Conservation (phyloP, 2,888 invertebrate genomes). For the Drosophila leonis region DNA sequence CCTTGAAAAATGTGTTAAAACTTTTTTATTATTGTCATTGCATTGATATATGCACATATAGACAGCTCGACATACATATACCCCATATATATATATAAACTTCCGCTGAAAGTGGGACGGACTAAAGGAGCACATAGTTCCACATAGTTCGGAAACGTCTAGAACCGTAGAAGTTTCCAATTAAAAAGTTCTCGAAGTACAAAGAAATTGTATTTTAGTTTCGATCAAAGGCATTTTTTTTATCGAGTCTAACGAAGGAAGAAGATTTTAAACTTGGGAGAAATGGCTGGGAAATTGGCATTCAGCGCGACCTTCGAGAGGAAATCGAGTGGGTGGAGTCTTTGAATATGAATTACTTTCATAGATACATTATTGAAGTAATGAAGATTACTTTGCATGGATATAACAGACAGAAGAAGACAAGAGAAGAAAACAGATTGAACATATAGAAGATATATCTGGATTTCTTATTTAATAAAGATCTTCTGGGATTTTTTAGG, state of each 20-base stretch:
- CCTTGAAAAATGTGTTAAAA: slow-evolving; percentile 82
- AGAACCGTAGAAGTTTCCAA: slow-evolving; percentile 30
- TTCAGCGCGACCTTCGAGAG: neutral
- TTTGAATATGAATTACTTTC: no score
- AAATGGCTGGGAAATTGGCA: neutral
- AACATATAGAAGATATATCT: no score
- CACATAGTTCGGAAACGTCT: neutral
- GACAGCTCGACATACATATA: neutral
- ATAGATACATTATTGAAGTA: no score
- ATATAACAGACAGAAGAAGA: neutral
- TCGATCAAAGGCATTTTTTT: slow-evolving; percentile 1
- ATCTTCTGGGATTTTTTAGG: neutral
- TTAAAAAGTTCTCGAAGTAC: slow-evolving; percentile 46
- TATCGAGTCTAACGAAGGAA: neutral
- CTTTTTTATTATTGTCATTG: slow-evolving; percentile 68
- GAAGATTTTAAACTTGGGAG: neutral
- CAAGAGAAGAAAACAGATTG: no score
- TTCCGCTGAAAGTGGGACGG: neutral
- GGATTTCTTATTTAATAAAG: neutral
- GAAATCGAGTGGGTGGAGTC: neutral
- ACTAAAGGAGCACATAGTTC: neutral
- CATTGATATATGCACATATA: slow-evolving; percentile 43
- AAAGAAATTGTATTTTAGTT: slow-evolving; percentile 17
- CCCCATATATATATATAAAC: neutral
- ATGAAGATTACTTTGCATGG: neutral